Percentiles rank a stretch among this genome's conserved stretches.
phyloP scores from a whole-genome alignment of 2,888 invertebrate genomes.

The Agrochola lota region DNA sequence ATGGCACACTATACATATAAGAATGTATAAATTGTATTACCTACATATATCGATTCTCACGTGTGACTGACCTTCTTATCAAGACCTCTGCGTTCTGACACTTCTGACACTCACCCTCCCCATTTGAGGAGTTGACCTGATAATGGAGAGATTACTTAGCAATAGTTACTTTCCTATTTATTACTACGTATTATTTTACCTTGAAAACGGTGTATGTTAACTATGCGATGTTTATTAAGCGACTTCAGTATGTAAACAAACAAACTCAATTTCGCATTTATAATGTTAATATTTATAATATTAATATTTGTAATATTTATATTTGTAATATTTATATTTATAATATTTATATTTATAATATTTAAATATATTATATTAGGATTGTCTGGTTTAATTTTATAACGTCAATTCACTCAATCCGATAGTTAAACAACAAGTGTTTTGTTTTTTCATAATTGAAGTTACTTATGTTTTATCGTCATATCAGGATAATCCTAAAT shows the following conservation, averaged over 20 bases:
- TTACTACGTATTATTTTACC: neutral
- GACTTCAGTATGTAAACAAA: too few relatives aligned
- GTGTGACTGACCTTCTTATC: slow-evolving; percentile 7
- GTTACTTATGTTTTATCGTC: neutral
- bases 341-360: too few relatives aligned
- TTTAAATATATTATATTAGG: too few relatives aligned
- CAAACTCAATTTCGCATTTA: too few relatives aligned
- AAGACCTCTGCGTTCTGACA: slow-evolving; percentile 3
- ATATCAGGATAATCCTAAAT: neutral
- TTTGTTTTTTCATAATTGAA: neutral
- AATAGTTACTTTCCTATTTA: neutral
- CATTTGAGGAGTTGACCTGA: neutral
- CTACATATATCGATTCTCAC: neutral
- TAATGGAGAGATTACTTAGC: neutral
- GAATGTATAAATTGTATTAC: neutral
- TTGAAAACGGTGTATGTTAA: neutral
- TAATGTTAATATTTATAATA: too few relatives aligned
- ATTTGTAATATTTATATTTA: too few relatives aligned
- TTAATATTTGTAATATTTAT: too few relatives aligned
- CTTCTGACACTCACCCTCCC: neutral
- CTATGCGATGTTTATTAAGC: too few relatives aligned
- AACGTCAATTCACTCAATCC: neutral
- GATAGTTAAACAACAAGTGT: neutral
- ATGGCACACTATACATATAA: neutral
- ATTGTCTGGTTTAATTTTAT: neutral